phyloP scores from a whole-genome alignment of 2,113 vertebrate species.

The Myrmecophaga tridactyla region DNA sequence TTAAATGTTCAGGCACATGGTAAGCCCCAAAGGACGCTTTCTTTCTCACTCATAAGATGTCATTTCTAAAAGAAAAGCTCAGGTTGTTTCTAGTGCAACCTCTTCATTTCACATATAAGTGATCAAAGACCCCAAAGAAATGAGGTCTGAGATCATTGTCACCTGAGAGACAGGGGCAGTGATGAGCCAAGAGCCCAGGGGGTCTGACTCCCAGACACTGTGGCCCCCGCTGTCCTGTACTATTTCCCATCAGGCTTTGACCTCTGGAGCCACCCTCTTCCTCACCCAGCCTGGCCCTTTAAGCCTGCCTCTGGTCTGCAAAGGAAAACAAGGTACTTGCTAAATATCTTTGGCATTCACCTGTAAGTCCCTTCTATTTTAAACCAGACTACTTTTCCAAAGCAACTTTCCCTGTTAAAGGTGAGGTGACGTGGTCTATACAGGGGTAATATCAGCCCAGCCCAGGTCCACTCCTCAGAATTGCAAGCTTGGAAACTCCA shows the following conservation, averaged over 20 bases:
- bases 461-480: neutral
- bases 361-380: neutral
- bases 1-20: neutral
- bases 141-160: neutral
- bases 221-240: neutral
- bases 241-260: neutral
- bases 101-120: neutral
- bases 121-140: neutral
- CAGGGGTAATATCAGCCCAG: neutral
- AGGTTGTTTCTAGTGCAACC: neutral
- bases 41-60: neutral
- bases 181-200: neutral
- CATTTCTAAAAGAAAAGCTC: neutral
- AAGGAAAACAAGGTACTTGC: conserved; percentile 8
- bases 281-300: neutral
- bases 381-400: neutral
- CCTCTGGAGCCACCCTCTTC: neutral
- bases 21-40: neutral
- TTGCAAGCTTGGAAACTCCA: neutral
- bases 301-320: neutral
- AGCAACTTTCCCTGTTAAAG: neutral
- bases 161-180: neutral
- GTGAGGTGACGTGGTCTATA: conserved; percentile 40
- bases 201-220: neutral
- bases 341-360: neutral